These are phyloP conservation scores for Norana najaformis DNA, from an alignment of 2,888 invertebrate species.

Conservation along the genomic window DNA sequence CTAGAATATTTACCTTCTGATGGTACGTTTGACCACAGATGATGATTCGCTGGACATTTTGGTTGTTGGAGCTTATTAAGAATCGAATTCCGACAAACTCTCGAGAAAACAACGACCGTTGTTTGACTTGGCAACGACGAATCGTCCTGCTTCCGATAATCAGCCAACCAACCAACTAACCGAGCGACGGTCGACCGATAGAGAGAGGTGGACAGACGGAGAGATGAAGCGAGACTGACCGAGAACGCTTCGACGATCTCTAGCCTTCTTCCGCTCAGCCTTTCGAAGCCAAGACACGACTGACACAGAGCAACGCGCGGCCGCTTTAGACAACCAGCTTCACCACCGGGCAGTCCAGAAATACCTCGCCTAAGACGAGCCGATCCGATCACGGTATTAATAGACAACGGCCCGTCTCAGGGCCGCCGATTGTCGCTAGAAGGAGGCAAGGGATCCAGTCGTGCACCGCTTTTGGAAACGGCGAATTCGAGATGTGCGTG, in stretches of 20 bases:
- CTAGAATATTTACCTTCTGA: slow-evolving; percentile 8
- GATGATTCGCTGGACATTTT: slow-evolving; percentile 18
- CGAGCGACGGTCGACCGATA: neutral
- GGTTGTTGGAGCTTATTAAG: neutral
- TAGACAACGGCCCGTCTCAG: neutral
- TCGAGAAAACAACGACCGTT: too few relatives aligned
- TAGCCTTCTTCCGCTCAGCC: neutral
- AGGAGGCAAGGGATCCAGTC: neutral
- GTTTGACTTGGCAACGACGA: too few relatives aligned
- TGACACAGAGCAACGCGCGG: neutral
- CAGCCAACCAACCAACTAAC: neutral
- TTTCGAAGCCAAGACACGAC: neutral
- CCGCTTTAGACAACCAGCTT: neutral
- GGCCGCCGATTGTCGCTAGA: neutral
- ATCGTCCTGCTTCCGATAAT: neutral
- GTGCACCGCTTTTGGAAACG: neutral
- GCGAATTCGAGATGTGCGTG: neutral
- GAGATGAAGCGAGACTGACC: neutral
- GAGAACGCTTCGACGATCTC: neutral
- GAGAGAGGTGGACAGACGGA: neutral
- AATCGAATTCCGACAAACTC: neutral
- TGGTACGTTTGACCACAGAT: slow-evolving; percentile 8
- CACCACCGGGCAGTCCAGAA: neutral
- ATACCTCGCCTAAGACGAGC: neutral
- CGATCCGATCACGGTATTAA: neutral